Percentiles rank a stretch among this genome's conserved stretches.
phyloP scores from a whole-genome alignment of 2,113 vertebrate species.

The Toxotes chatareus region DNA sequence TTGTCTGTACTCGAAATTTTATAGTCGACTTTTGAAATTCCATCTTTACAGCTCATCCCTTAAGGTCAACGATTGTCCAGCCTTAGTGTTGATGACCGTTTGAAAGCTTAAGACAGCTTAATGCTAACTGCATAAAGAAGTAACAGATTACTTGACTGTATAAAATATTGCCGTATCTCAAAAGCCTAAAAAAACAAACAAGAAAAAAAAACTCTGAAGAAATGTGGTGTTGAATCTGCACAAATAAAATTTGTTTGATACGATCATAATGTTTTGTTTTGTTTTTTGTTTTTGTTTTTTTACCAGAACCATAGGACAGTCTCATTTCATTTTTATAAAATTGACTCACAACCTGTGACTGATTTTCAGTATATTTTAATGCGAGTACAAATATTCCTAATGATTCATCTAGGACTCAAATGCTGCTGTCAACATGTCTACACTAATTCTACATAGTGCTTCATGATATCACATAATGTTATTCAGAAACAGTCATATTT shows the following conservation, averaged over 20 bases:
- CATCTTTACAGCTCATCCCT: not conserved
- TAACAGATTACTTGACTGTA: constrained; percentile 21
- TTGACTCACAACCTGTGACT: not conserved
- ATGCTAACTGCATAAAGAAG: constrained; percentile 9
- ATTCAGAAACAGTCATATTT: not conserved
- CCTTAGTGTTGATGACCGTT: constrained; percentile 14
- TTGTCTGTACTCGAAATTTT: not conserved
- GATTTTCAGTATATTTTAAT: not conserved
- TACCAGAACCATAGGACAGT: not conserved
- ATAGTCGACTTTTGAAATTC: not conserved
- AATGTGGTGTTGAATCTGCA: constrained; percentile 47
- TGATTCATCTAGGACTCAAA: not conserved
- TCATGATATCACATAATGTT: not conserved
- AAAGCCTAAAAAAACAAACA: not conserved
- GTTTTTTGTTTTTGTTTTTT: not conserved
- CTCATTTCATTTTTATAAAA: not conserved
- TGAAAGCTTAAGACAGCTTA: constrained; percentile 6
- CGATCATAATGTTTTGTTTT: not conserved
- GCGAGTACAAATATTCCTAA: not conserved
- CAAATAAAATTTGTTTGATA: constrained; percentile 65
- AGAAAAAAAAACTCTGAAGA: not conserved
- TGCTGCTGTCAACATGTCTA: not conserved
- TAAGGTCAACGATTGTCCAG: not conserved
- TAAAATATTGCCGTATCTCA: constrained; percentile 5
- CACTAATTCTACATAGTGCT: not conserved